A percentile compares a stretch with the other conserved stretches of the same genome.
Conservation (phyloP, 2,113 vertebrate species). For the Eptesicus fuscus region DNA sequence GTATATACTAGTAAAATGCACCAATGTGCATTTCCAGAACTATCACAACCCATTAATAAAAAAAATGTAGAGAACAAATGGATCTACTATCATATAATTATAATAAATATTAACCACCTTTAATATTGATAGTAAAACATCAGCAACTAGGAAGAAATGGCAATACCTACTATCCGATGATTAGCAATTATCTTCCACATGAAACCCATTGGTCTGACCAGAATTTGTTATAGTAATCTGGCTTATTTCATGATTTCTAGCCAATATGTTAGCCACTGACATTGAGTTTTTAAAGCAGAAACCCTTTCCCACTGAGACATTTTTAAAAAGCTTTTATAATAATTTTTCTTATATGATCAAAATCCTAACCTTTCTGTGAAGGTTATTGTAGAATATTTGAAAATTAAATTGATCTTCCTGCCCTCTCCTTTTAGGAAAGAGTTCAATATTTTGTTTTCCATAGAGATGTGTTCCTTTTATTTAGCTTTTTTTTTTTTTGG, state of each 20-base stretch:
- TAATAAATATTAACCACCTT: constrained; percentile 29
- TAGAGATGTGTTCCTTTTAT: background rate
- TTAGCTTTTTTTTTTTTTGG: background rate
- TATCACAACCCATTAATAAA: constrained; percentile 27
- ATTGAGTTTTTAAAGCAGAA: background rate
- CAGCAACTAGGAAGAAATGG: background rate
- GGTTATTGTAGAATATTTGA: constrained; percentile 4
- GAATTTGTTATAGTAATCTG: background rate
- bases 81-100: background rate
- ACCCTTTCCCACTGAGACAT: background rate
- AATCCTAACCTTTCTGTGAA: background rate
- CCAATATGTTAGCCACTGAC: background rate
- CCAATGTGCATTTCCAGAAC: constrained; percentile 20
- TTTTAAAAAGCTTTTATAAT: background rate
- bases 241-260: constrained; percentile 5
- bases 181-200: background rate
- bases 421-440: background rate
- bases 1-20: background rate
- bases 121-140: background rate
- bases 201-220: background rate
- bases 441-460: background rate
- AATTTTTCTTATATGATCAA: background rate
- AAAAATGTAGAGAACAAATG: background rate
- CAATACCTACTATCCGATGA: background rate
- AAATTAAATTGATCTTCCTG: background rate